phyloP scores from a whole-genome alignment of 2,888 invertebrate species.

The Scrobipalpa atriplicella region DNA sequence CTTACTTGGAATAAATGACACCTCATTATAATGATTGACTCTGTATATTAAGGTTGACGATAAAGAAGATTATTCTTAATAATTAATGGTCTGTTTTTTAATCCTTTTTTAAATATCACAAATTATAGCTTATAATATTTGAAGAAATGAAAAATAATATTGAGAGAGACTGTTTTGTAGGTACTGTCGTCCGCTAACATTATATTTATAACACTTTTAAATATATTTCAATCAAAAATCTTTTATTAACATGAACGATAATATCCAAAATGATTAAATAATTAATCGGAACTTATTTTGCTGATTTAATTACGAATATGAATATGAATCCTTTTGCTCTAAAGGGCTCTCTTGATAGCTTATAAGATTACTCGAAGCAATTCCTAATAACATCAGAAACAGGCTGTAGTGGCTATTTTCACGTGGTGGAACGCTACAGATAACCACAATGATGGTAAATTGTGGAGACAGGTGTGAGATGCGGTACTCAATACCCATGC shows the following conservation, averaged over 20 bases:
- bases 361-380: no score
- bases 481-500: conserved; percentile 3
- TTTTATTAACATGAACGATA: no score
- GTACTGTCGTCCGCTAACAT: no score
- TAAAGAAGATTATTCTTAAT: background rate
- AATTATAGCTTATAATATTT: background rate
- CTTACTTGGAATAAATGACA: conserved; percentile 23
- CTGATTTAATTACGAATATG: no score
- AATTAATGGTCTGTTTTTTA: background rate
- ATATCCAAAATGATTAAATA: no score
- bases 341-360: no score
- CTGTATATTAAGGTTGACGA: conserved; percentile 1
- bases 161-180: no score
- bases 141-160: no score
- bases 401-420: background rate
- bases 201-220: no score
- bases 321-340: no score
- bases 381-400: background rate
- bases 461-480: conserved; percentile 7
- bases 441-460: background rate
- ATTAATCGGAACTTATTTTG: no score
- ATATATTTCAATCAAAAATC: no score
- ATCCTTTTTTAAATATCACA: background rate
- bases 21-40: conserved; percentile 24
- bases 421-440: background rate